Evolutionary conservation across 37 sponge, comb jelly and placozoan genomes (phyloP).

Genomic region (Lycopodina hypogea): DNA sequence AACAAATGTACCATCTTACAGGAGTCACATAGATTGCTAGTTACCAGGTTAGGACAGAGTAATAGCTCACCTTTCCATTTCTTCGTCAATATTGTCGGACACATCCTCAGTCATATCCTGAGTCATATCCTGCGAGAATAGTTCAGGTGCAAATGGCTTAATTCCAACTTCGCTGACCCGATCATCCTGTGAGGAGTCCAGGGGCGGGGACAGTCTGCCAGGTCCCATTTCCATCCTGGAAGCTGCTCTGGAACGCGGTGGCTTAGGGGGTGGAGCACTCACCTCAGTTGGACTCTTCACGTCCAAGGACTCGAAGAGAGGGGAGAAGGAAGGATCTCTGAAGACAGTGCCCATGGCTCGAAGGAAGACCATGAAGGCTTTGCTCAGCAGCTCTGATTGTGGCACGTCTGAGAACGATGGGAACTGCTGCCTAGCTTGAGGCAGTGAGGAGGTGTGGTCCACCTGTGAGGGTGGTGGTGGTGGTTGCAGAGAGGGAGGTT

Average conservation of each 20-base stretch:
- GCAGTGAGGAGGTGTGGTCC: neutral
- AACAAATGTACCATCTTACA: neutral
- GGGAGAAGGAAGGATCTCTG: constrained; percentile 26
- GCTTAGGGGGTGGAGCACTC: neutral
- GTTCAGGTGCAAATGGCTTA: neutral
- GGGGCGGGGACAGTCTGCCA: neutral
- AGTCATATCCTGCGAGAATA: neutral
- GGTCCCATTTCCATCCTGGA: neutral
- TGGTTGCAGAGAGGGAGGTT: neutral
- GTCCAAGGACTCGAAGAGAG: constrained; percentile 13
- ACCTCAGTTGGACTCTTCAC: neutral
- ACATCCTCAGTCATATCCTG: neutral
- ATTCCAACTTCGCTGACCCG: neutral
- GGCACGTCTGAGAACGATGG: constrained; percentile 11
- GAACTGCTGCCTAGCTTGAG: neutral
- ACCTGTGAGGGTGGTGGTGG: neutral
- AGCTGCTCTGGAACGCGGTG: neutral
- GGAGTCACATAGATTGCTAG: too few species aligned
- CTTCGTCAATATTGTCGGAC: neutral
- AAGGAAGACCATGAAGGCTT: constrained; percentile 41
- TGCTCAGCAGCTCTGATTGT: constrained; percentile 14
- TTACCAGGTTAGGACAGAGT: too few species aligned
- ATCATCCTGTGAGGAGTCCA: neutral
- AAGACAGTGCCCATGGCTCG: constrained; percentile 23
- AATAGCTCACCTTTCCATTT: neutral